Percentiles rank a stretch among this genome's conserved stretches.
Conservation (phyloP, 2,888 invertebrate genomes). For the Machimus rusticus region DNA sequence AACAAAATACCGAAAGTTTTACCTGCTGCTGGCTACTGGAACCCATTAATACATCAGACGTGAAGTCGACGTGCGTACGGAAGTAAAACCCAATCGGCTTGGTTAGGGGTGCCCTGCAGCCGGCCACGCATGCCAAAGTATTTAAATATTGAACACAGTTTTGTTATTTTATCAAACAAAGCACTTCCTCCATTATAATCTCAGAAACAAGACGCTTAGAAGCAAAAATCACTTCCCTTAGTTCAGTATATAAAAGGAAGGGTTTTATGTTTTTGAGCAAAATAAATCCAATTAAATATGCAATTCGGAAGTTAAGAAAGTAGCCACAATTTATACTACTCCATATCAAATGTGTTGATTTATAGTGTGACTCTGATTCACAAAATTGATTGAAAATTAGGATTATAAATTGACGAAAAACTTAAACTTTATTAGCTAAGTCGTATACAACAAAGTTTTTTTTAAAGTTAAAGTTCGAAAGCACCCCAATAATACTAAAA, state of each 20-base stretch:
- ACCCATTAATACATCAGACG: neutral
- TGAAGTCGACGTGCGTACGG: neutral
- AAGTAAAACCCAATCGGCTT: neutral
- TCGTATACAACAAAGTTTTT: no score
- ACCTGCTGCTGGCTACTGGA: neutral
- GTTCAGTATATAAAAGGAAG: neutral
- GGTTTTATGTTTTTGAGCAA: neutral
- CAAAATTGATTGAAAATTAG: no score
- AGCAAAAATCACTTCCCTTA: neutral
- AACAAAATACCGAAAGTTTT: neutral
- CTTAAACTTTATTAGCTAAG: no score
- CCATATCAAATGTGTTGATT: no score
- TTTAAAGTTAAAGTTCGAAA: no score
- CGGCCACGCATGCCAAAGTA: neutral
- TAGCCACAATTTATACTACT: neutral
- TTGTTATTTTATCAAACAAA: neutral
- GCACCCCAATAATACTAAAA: no score
- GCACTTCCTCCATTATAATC: neutral
- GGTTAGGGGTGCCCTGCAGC: neutral
- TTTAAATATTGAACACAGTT: neutral
- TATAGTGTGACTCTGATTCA: no score
- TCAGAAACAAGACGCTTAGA: neutral
- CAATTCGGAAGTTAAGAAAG: neutral
- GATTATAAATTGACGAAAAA: no score
- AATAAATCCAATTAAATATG: neutral